These are phyloP conservation scores for Crax fasciolata DNA, from an alignment of 2,797 vertebrate genomes.

Conservation along the genomic window DNA sequence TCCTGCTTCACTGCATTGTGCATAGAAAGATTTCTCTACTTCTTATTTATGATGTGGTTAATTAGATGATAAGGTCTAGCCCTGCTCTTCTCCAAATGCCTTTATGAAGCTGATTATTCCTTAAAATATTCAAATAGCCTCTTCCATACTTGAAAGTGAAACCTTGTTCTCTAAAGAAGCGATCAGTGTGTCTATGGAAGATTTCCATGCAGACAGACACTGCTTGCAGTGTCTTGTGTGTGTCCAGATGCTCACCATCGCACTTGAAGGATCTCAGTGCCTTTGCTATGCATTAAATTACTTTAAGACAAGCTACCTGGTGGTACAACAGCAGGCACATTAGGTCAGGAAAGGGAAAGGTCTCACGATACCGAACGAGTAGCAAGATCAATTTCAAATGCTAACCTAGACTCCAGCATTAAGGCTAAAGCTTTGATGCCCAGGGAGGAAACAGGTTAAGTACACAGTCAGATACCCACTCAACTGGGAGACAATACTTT, in stretches of 20 bases:
- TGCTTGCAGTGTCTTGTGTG: fast-evolving
- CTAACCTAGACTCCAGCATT: background rate
- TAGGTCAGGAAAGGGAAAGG: background rate
- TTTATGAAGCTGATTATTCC: background rate
- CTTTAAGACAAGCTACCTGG: background rate
- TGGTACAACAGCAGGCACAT: background rate
- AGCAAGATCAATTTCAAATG: background rate
- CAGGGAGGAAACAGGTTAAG: fast-evolving
- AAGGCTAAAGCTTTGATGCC: background rate
- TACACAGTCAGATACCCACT: background rate
- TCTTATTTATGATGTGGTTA: background rate
- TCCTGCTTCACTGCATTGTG: background rate
- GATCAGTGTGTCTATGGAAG: background rate
- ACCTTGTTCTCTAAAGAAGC: background rate
- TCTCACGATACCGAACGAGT: background rate
- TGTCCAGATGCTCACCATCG: background rate
- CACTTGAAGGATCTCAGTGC: background rate
- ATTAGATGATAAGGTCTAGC: background rate
- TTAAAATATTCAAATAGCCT: background rate
- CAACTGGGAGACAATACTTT: background rate
- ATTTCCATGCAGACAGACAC: background rate
- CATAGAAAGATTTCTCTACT: background rate
- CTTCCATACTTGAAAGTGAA: background rate
- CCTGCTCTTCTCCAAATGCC: background rate
- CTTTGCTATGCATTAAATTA: background rate